A percentile compares a stretch with the other conserved stretches of the same genome.
These are phyloP conservation scores for Pristionchus arcanus DNA, from an alignment of 2,888 invertebrate species.

Conservation along the genomic window DNA sequence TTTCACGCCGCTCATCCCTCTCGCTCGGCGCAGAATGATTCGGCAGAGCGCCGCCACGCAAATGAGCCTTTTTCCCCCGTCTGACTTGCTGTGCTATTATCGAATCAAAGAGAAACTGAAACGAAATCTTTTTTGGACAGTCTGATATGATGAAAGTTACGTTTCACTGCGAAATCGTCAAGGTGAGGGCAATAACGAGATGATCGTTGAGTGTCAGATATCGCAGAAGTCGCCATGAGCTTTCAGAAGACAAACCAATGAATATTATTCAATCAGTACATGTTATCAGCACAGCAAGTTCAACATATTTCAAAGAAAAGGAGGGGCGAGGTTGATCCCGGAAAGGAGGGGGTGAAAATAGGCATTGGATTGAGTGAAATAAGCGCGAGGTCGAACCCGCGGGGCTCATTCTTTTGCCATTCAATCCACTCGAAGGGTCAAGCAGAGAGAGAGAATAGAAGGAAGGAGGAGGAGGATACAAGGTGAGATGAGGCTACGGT, in stretches of 20 bases:
- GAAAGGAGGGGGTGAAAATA: background rate
- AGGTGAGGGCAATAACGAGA: too few relatives aligned
- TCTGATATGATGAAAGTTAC: background rate
- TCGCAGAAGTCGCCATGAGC: too few relatives aligned
- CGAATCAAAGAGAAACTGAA: too few relatives aligned
- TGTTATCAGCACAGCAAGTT: background rate
- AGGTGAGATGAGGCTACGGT: background rate
- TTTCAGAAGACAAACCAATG: too few relatives aligned
- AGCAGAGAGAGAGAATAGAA: background rate
- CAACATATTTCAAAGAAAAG: background rate
- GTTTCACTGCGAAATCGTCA: background rate
- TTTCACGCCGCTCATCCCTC: too few relatives aligned
- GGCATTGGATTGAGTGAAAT: background rate
- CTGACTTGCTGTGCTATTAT: too few relatives aligned
- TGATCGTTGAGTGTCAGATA: too few relatives aligned
- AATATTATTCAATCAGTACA: too few relatives aligned
- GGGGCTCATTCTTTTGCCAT: constrained; percentile 10
- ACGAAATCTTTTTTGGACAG: background rate
- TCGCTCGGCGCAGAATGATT: too few relatives aligned
- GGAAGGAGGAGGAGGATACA: background rate
- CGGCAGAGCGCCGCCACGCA: too few relatives aligned
- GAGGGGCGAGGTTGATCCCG: background rate
- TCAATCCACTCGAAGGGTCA: constrained; percentile 45
- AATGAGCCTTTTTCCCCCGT: too few relatives aligned
- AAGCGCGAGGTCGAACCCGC: constrained; percentile 7